Evolutionary conservation across 2,797 vertebrate genomes (phyloP), one percentile per base, ranked within the genome.

Genomic region (Sarcoramphus papa): DNA sequence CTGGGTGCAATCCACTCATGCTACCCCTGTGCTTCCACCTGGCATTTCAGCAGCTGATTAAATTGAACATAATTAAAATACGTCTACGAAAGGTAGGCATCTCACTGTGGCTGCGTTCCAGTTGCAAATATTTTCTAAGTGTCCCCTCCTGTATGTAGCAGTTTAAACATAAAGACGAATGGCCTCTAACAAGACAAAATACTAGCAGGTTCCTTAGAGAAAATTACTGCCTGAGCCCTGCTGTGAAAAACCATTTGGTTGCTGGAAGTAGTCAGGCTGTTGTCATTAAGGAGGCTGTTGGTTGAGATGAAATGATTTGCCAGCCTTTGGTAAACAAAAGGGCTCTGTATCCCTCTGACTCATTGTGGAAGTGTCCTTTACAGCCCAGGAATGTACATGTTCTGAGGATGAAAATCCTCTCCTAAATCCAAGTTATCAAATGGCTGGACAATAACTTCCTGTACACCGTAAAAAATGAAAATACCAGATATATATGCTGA

Each of bases 281-380:
- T 91, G 68, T 74, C 86, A 48, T 81, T 93, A 83, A 88, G 64
- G 81, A 69, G 63, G 85, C 45, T 95, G 33, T 94, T 94, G 76
- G 57, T 43, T 48, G 43, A 93, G 37, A 69, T 63, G 60, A 95
- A 95, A 94, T 94, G 15, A 92, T 89, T 84, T 85, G 64, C 56
- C 56, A 82, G 24, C 33, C 35, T 85, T 69, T 59, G 77, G 33
- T 94, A 94, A 96, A 90, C 54, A 95, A 95, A 94, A 95, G 74
- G n/a, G 76, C 76, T 95, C 75, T 92, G 59, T 90, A 92, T 78
- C 50, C 37, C 67, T 69, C 57, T 93, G 60, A 91, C 70, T 95
- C 81, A 76, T 40, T 87, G 68, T 64, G 53, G 84, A 95, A 96
- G 30, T 87, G 85, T 88, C 75, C 64, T 79, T 93, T 81, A 65